A percentile compares a stretch with the other conserved stretches of the same genome.
phyloP scores from a whole-genome alignment of 64 coral and sea anemone genomes.

The Montipora foliosa region DNA sequence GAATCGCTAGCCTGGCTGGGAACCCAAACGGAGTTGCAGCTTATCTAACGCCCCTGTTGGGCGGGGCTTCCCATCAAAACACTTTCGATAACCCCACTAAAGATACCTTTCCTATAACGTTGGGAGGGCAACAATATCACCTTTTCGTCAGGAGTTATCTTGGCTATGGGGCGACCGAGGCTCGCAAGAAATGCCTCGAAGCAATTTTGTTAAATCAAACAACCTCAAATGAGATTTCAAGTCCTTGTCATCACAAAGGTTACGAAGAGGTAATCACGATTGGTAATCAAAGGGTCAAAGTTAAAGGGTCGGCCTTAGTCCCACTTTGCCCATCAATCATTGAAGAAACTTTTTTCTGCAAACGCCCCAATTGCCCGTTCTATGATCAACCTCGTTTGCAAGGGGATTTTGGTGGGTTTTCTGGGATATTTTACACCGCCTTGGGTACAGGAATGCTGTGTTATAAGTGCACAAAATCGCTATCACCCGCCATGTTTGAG shows the following conservation, averaged over 20 bases:
- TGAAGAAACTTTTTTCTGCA: constrained; percentile 43
- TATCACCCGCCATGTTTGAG: not conserved
- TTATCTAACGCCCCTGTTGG: constrained; percentile 30
- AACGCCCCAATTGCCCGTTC: not conserved
- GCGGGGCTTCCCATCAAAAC: constrained; percentile 51
- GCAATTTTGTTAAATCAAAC: not conserved
- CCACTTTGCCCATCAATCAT: constrained; percentile 1
- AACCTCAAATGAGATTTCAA: not conserved
- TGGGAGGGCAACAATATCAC: not conserved
- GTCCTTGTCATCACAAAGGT: constrained; percentile 38
- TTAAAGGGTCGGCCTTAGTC: constrained; percentile 3
- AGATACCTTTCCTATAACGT: not conserved
- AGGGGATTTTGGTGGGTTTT: constrained; percentile 25
- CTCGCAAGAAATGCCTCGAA: not conserved
- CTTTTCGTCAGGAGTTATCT: constrained; percentile 35
- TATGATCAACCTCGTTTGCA: constrained; percentile 34
- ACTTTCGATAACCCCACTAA: not conserved
- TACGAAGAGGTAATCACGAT: not conserved
- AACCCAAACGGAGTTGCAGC: constrained; percentile 6
- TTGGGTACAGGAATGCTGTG: not conserved
- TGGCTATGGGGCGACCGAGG: constrained; percentile 7
- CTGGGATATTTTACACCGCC: constrained; percentile 23
- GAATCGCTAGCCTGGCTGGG: constrained; percentile 26
- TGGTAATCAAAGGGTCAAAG: not conserved
- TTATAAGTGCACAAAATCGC: not conserved